Conservation (phyloP, 1,140 invertebrate species). For the Glomeris maerens region DNA sequence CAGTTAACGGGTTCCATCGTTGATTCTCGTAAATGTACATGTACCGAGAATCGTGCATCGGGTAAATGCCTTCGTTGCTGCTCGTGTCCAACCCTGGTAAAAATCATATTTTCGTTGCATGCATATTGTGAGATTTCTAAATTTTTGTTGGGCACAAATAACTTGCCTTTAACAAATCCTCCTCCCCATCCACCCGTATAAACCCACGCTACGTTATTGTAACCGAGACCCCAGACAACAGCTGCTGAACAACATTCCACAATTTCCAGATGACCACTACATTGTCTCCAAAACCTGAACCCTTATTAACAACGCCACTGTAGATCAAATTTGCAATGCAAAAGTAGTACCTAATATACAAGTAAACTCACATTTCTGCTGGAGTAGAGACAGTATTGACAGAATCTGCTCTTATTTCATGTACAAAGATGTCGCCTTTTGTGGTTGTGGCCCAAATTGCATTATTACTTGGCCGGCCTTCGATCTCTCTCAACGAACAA, state of each 20-base stretch:
- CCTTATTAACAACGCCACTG: constrained; percentile 5
- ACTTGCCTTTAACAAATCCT: constrained; percentile 50
- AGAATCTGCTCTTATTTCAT: constrained; percentile 38
- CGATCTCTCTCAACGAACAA: constrained; percentile 51
- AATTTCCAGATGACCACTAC: constrained; percentile 54
- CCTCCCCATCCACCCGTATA: constrained; percentile 78
- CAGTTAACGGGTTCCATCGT: constrained; percentile 78
- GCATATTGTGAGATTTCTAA: not conserved
- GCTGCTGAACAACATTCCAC: constrained; percentile 58
- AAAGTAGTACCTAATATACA: too few species aligned
- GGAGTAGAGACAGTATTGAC: too few species aligned
- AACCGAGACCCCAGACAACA: constrained; percentile 75
- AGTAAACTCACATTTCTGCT: too few species aligned
- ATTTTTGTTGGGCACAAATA: not conserved
- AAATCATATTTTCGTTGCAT: constrained; percentile 3
- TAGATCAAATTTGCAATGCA: too few species aligned
- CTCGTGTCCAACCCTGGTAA: constrained; percentile 42
- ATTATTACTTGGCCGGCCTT: constrained; percentile 47
- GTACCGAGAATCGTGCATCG: constrained; percentile 65
- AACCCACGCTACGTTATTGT: constrained; percentile 66
- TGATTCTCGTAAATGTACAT: constrained; percentile 87
- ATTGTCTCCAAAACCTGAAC: constrained; percentile 16
- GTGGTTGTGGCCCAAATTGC: constrained; percentile 62
- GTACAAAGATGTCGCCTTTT: constrained; percentile 63
- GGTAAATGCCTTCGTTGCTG: constrained; percentile 52